phyloP scores from a whole-genome alignment of 2,888 invertebrate species.

The Lysandra bellargus region DNA sequence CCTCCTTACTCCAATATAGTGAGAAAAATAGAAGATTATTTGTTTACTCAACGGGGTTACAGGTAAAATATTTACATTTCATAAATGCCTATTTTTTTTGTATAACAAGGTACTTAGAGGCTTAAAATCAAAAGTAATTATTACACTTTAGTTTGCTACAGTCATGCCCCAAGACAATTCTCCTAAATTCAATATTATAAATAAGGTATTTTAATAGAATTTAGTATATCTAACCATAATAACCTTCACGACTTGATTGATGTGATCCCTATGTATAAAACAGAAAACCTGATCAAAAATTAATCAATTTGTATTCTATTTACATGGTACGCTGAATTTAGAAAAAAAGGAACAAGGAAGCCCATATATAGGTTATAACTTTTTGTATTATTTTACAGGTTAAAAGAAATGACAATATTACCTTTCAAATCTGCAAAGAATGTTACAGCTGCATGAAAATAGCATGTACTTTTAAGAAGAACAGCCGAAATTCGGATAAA shows the following conservation, averaged over 20 bases:
- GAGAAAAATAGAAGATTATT: constrained; percentile 68
- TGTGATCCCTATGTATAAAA: no score
- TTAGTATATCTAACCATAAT: no score
- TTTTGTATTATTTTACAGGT: constrained; percentile 52
- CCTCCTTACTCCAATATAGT: constrained; percentile 60
- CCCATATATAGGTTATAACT: not conserved
- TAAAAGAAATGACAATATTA: constrained; percentile 63
- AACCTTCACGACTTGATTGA: no score
- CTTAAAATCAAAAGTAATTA: no score
- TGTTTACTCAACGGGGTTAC: constrained; percentile 67
- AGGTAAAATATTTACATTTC: constrained; percentile 51
- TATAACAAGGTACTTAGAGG: not conserved
- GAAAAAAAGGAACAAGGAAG: not conserved
- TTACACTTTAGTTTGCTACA: no score
- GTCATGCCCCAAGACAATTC: no score
- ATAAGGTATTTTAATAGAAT: no score
- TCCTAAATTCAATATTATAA: no score
- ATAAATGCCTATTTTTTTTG: not conserved
- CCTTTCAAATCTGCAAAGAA: constrained; percentile 70
- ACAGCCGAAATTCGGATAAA: constrained; percentile 67
- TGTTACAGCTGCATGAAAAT: constrained; percentile 65
- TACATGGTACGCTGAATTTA: no score
- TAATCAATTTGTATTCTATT: no score
- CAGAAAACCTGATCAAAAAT: no score
- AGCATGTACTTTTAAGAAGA: constrained; percentile 71